These are phyloP conservation scores for Phaethon lepturus DNA, from an alignment of 2,113 vertebrate species.

Conservation along the genomic window DNA sequence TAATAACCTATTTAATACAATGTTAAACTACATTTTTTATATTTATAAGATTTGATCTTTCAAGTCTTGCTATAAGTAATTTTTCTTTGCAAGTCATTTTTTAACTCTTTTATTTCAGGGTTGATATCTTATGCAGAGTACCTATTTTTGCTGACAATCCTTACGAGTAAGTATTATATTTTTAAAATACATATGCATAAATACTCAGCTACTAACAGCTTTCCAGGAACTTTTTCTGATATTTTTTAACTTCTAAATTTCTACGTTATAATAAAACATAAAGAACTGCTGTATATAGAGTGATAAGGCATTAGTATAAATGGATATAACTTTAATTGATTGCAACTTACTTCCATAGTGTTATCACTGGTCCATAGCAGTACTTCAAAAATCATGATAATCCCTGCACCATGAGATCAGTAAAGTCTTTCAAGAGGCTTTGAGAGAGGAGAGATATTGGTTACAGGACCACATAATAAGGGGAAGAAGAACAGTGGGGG, in stretches of 20 bases:
- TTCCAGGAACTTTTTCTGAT: background rate
- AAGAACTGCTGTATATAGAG: background rate
- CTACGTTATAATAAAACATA: background rate
- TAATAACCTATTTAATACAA: background rate
- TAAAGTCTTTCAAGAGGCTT: background rate
- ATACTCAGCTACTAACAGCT: background rate
- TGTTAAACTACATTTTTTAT: background rate
- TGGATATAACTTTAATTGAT: background rate
- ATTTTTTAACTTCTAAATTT: background rate
- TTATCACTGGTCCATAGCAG: background rate
- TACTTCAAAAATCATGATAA: background rate
- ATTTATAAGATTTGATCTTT: background rate
- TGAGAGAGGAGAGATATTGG: background rate
- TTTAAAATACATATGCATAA: background rate
- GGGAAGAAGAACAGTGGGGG: background rate
- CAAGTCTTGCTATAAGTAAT: background rate
- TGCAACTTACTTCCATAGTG: background rate
- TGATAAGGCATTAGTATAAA: background rate
- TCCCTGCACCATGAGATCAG: background rate
- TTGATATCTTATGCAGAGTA: slow-evolving; percentile 97
- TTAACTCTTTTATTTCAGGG: slow-evolving; percentile 79
- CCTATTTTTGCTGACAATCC: slow-evolving; percentile 94
- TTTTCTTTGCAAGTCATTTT: background rate
- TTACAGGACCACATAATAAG: background rate
- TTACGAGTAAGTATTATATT: slow-evolving; percentile 89